Base-by-base conservation (phyloP, 1,140 invertebrate genomes). In the Panagrolaimus sp. region DNA sequence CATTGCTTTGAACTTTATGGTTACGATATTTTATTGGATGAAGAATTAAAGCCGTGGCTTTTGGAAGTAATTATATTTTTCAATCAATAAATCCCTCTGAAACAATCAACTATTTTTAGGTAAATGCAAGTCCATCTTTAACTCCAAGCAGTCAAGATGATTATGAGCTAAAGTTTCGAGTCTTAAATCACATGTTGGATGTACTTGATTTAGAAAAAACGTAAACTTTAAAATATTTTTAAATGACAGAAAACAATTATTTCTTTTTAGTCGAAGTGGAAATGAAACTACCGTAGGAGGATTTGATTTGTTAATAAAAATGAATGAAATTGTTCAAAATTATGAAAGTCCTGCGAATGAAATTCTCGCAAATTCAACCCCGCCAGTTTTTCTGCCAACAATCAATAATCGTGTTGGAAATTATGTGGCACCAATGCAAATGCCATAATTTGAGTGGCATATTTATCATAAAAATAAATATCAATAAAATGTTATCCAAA, bases 1-100 rank as follows among this genome's bases (percentile, higher is more conserved):
- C 86, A 87, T 73, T 87, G 86, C 70, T 87, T 87, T 78, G 86
- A 87, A 72, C 80, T 87, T 72, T 87, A 86, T 72, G 86, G 86
- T n/a, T 87, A 87, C 72, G 86, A 86, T 73, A 81, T 86, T 63
- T 72, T 86, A 4, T 69, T 86, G 5, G 85, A 86, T 77, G 71
- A 69, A 12, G 75, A 83, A 38, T 73, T 86, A 9, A 86, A 86
- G 65, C 79, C 78, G 32, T 80, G 78, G 78, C 69, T 80, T 1
- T 65, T 80, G 28, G 78, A 80, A 58, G 66, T 52, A 7, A 38
- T 15, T 0, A 12, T 21, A 5, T 28, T 24, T 10, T 17, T 6
- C 7, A n/a, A 65, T 28, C 24, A 24, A 55, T 52, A 24, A 47
- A 63, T 76, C n/a, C 73, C 67, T 12, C 43, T 69, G 15, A 63